Conservation (phyloP, 1,140 invertebrate genomes). For the Drosophila funebris region DNA sequence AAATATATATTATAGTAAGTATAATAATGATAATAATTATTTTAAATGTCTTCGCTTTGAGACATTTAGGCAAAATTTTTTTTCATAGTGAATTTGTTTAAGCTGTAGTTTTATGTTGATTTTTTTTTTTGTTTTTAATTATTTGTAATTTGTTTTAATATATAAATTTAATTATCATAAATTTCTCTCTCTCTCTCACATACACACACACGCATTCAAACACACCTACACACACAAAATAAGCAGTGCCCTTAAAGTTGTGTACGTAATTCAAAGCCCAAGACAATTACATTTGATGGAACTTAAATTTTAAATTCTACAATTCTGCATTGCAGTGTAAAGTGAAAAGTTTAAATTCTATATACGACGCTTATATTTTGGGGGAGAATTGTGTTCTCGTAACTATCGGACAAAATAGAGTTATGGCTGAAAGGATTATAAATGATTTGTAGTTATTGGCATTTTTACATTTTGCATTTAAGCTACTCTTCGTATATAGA, state of each 20-base stretch:
- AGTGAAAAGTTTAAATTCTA: no score
- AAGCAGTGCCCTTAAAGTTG: constrained; percentile 54
- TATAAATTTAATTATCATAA: constrained; percentile 50
- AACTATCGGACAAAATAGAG: no score
- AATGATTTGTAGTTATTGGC: no score
- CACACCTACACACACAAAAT: constrained; percentile 35
- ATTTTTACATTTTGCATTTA: no score
- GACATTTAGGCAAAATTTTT: constrained; percentile 77
- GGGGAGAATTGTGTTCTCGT: no score
- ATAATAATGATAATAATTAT: constrained; percentile 63
- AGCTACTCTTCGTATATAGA: no score
- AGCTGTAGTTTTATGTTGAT: constrained; percentile 49
- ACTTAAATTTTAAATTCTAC: no score
- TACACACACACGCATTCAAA: constrained; percentile 16
- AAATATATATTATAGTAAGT: constrained; percentile 45
- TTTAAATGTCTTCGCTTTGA: constrained; percentile 76
- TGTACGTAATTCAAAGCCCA: constrained; percentile 55
- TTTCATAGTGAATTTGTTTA: constrained; percentile 65
- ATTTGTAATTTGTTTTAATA: constrained; percentile 64
- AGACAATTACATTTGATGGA: constrained; percentile 59
- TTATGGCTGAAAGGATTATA: no score
- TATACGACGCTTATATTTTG: no score
- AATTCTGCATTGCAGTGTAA: no score
- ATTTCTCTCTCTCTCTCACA: constrained; percentile 12
- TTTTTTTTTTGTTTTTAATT: constrained; percentile 48